Conservation (phyloP, 92 coral and sea anemone species). For the Nematostella vectensis region DNA sequence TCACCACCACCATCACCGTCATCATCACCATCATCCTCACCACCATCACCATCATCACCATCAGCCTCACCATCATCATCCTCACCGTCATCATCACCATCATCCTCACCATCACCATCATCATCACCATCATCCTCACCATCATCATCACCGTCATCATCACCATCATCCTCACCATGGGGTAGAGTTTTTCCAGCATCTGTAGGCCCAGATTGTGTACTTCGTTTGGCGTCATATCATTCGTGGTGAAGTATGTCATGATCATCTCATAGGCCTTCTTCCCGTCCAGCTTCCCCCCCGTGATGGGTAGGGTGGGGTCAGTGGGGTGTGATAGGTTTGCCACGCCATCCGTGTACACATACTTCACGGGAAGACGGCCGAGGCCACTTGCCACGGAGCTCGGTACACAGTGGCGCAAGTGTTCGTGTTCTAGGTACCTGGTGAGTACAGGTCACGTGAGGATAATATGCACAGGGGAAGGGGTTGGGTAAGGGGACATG, state of each 20-base stretch:
- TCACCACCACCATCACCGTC: too few species aligned
- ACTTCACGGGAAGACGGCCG: conserved; percentile 56
- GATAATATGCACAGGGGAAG: too few species aligned
- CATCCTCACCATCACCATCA: too few species aligned
- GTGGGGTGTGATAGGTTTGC: conserved; percentile 47
- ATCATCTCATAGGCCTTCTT: conserved; percentile 57
- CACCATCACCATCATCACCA: too few species aligned
- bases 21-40: too few species aligned
- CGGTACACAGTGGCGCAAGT: conserved; percentile 74
- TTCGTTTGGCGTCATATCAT: conserved; percentile 57
- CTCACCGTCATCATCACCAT: too few species aligned
- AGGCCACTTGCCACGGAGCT: conserved; percentile 80
- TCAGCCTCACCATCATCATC: too few species aligned
- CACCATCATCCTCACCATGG: conserved; percentile 60
- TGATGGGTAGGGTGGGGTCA: conserved; percentile 51
- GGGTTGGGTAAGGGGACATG: too few species aligned
- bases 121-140: too few species aligned
- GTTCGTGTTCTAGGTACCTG: conserved; percentile 69
- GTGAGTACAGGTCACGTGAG: too few species aligned
- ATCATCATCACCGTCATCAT: too few species aligned
- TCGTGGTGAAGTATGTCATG: conserved; percentile 88
- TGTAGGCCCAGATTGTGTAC: conserved; percentile 62
- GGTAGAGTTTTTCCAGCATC: conserved; percentile 59
- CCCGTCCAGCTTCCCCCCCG: conserved; percentile 46
- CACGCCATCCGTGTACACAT: conserved; percentile 61